A percentile compares a stretch with the other conserved stretches of the same genome.
These are phyloP conservation scores for Prunella strophiata DNA, from an alignment of 2,797 vertebrate genomes.

Conservation along the genomic window DNA sequence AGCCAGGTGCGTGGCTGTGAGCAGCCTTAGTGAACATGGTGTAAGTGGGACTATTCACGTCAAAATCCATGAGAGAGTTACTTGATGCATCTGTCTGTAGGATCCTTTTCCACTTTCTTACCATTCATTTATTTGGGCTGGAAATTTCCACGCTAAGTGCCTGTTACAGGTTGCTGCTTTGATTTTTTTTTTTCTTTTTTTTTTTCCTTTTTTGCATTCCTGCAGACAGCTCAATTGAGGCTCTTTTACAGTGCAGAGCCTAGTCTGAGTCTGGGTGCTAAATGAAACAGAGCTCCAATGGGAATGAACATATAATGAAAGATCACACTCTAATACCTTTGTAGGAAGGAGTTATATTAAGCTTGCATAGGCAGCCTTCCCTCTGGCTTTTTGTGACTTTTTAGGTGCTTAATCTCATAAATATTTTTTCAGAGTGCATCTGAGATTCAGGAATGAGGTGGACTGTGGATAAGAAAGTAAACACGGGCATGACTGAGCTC, in stretches of 20 bases:
- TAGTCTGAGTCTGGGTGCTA: background rate
- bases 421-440: background rate
- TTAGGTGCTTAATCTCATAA: conserved; percentile 17
- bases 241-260: background rate
- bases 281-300: background rate
- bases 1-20: accelerated
- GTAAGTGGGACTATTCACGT: background rate
- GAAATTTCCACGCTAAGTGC: background rate
- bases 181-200: background rate
- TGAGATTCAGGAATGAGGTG: background rate
- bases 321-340: background rate
- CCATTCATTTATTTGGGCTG: background rate
- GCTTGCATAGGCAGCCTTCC: background rate
- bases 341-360: background rate
- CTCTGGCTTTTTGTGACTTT: conserved; percentile 4
- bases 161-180: background rate
- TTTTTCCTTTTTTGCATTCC: background rate
- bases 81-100: background rate
- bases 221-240: background rate
- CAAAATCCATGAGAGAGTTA: background rate
- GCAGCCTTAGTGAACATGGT: background rate
- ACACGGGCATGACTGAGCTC: background rate
- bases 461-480: background rate
- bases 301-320: background rate
- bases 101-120: background rate